Evolutionary conservation across 2,797 vertebrate species (phyloP), one percentile per base, ranked within the genome.

Genomic region (Discoglossus pictus): DNA sequence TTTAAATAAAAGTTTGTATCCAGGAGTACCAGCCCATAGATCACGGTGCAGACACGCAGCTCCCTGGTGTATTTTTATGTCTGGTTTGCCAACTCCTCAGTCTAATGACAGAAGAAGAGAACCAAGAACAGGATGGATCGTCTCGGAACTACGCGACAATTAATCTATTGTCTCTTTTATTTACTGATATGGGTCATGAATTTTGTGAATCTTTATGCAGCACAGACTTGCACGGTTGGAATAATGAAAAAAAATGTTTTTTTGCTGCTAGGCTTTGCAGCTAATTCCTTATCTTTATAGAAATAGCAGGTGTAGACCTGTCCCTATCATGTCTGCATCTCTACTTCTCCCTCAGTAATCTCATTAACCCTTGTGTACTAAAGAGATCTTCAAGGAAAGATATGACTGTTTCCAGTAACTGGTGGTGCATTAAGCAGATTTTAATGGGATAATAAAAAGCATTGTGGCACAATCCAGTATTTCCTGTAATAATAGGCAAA

Each of bases 91-190:
- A 42, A 12, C 20, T 35, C 10, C 8, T 18, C 38, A 42, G 17
- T 63, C 36, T 35, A 34, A 24, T 23, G 15, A 16, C 15, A 20
- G 36, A 65, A 46, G 23, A 36, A 47, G 43, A 27, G n/a, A 56
- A 10, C 17, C 27, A 39, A 20, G 10, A 43, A n/a, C 13, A 36
- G 20, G 51, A 38, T 44, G 35, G 36, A 60, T 24, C 13, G 17
- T 21, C 25, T 52, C 23, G 3, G 35, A 36, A 35, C 18, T 20
- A 15, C 15, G 10, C 25, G 23, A 58, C 38, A 52, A 34, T 42
- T 15, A 25, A 36, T 25, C 54, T 60, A 24, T 60, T 68, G 65
- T 68, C 21, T 35, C 18, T 31, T 60, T 21, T 35, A 59, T 23
- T 44, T 24, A 21, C 15, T 27, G 42, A 56, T 55, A 65, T 65